phyloP scores from a whole-genome alignment of 2,888 invertebrate genomes.

The Agrypnus murinus region DNA sequence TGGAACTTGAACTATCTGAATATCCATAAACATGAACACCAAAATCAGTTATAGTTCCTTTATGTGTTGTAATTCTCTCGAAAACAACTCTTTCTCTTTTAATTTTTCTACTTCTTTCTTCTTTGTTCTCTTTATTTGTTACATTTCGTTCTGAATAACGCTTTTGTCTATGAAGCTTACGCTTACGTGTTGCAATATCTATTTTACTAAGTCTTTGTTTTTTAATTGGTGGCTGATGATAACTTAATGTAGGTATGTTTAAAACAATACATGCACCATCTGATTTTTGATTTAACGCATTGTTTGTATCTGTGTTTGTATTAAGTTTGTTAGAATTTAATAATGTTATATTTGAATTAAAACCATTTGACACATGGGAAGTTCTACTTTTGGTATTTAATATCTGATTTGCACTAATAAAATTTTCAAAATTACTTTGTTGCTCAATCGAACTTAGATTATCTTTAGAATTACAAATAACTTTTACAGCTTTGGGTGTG shows the following conservation, averaged over 20 bases:
- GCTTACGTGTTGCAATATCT: constrained; percentile 67
- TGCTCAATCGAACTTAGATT: constrained; percentile 8
- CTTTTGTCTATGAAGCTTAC: constrained; percentile 61
- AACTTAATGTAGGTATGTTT: constrained; percentile 65
- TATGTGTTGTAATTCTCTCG: constrained; percentile 47
- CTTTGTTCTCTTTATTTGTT: constrained; percentile 46
- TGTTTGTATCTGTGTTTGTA: neutral
- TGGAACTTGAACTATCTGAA: constrained; percentile 69
- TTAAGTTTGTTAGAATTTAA: constrained; percentile 27
- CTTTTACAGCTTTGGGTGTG: constrained; percentile 23
- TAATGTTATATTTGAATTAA: constrained; percentile 10
- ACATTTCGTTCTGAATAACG: constrained; percentile 32
- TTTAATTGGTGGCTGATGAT: constrained; percentile 61
- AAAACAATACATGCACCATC: constrained; percentile 61
- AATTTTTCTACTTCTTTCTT: constrained; percentile 39
- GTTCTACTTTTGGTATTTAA: neutral
- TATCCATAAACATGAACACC: constrained; percentile 66
- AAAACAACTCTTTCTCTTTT: constrained; percentile 42
- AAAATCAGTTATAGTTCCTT: constrained; percentile 58
- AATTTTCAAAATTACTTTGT: constrained; percentile 7
- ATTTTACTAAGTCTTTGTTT: constrained; percentile 69
- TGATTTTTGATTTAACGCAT: neutral
- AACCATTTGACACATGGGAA: neutral
- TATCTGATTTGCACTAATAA: constrained; percentile 6
- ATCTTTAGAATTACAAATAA: constrained; percentile 6